phyloP scores from a whole-genome alignment of 2,888 invertebrate species.

The Sinotaia quadrata region DNA sequence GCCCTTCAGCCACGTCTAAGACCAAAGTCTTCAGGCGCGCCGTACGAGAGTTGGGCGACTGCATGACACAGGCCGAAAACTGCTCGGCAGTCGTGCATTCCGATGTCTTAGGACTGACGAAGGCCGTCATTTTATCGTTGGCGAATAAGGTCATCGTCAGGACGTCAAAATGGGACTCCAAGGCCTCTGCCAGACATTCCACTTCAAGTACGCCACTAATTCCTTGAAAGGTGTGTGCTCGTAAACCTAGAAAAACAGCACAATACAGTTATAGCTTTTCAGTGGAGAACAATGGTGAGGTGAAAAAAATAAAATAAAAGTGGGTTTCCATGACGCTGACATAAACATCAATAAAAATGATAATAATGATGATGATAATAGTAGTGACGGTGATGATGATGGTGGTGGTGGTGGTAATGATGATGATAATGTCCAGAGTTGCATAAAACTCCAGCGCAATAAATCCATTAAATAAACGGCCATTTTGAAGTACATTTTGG shows the following conservation, averaged over 20 bases:
- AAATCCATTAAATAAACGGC: too few relatives aligned
- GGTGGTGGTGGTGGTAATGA: too few relatives aligned
- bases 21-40: constrained; percentile 17
- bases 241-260: constrained; percentile 3
- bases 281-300: too few relatives aligned
- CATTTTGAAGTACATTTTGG: too few relatives aligned
- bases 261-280: too few relatives aligned
- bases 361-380: too few relatives aligned
- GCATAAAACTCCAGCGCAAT: too few relatives aligned
- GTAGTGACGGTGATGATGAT: too few relatives aligned
- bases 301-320: too few relatives aligned
- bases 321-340: too few relatives aligned
- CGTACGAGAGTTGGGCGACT: neutral
- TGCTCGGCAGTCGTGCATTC: constrained; percentile 11
- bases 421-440: too few relatives aligned
- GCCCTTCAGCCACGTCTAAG: neutral
- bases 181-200: constrained; percentile 2
- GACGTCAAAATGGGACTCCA: constrained; percentile 8
- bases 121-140: constrained; percentile 4
- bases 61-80: constrained; percentile 17
- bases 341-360: too few relatives aligned
- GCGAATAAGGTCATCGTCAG: constrained; percentile 17
- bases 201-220: constrained; percentile 12
- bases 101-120: constrained; percentile 10
- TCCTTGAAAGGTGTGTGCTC: neutral